These are phyloP conservation scores for Neoitamus cyanurus DNA, from an alignment of 2,888 invertebrate genomes.

Conservation along the genomic window DNA sequence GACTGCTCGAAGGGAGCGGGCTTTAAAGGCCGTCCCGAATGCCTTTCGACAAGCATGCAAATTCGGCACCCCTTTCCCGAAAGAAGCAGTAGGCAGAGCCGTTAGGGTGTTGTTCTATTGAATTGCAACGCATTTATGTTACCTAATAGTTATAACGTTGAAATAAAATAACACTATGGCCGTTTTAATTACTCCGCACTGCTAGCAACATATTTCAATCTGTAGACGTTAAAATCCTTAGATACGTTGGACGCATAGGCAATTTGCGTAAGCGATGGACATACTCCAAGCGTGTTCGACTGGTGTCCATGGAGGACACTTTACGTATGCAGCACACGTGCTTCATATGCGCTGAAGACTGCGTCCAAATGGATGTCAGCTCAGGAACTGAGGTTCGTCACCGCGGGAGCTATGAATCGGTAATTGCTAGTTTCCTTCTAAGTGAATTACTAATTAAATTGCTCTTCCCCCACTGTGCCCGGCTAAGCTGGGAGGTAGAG, in stretches of 20 bases:
- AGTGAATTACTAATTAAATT: slow-evolving; percentile 46
- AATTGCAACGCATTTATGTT: not conserved
- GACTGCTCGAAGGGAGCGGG: not conserved
- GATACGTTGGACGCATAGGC: not conserved
- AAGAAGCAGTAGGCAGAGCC: too few species aligned
- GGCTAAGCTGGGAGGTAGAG: not conserved
- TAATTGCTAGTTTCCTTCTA: slow-evolving; percentile 41
- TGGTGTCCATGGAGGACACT: not conserved
- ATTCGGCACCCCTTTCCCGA: slow-evolving; percentile 8
- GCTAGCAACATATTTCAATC: not conserved
- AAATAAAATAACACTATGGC: not conserved
- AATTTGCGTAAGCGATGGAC: not conserved
- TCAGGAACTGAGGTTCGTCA: slow-evolving; percentile 25
- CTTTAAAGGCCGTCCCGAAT: slow-evolving; percentile 23
- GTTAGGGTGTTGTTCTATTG: not conserved
- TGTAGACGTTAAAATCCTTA: slow-evolving; percentile 3
- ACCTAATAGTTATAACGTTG: not conserved
- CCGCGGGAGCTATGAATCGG: slow-evolving; percentile 40
- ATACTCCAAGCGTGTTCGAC: slow-evolving; percentile 3
- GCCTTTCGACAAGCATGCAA: slow-evolving; percentile 4
- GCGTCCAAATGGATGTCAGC: slow-evolving; percentile 34
- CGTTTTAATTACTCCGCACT: not conserved
- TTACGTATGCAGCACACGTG: slow-evolving; percentile 32
- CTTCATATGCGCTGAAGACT: slow-evolving; percentile 5
- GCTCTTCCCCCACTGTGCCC: not conserved